Conservation (phyloP, 2,888 invertebrate species). For the Meta bourneti region DNA sequence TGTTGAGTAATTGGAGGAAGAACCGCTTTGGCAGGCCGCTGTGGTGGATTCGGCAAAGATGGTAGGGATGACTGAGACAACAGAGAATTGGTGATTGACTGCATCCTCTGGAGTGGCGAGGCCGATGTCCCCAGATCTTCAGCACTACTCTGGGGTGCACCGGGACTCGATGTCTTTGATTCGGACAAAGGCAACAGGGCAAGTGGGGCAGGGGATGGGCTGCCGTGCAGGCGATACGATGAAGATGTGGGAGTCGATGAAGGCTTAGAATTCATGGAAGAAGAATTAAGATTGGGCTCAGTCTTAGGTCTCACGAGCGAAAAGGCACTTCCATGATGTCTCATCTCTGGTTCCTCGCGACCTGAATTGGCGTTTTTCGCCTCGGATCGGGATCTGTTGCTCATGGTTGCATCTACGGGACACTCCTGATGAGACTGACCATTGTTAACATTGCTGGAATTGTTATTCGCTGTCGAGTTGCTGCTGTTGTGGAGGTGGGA, state of each 20-base stretch:
- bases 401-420: constrained; percentile 75
- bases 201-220: constrained; percentile 68
- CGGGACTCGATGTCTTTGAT: constrained; percentile 62
- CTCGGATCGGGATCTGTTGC: constrained; percentile 65
- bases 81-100: constrained; percentile 97
- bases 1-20: constrained; percentile 99
- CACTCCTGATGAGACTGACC: constrained; percentile 67
- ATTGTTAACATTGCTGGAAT: constrained; percentile 46
- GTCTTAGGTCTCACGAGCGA: constrained; percentile 92
- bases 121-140: constrained; percentile 91
- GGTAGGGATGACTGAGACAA: constrained; percentile 89
- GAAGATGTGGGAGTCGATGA: constrained; percentile 49
- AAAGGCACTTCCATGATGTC: constrained; percentile 84
- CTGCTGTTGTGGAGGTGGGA: constrained; percentile 64
- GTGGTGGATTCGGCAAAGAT: constrained; percentile 90
- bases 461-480: constrained; percentile 38
- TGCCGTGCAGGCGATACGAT: constrained; percentile 50
- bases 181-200: constrained; percentile 63
- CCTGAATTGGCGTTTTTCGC: constrained; percentile 40
- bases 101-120: constrained; percentile 97
- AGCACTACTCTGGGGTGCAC: constrained; percentile 81
- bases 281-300: constrained; percentile 83
- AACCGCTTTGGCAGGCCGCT: constrained; percentile 96
- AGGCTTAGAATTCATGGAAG: constrained; percentile 63
- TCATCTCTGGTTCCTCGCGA: constrained; percentile 78